Evolutionary conservation across 2,888 invertebrate species (phyloP), one percentile per base, ranked within the genome.

Genomic region (Bugulina stolonifera): DNA sequence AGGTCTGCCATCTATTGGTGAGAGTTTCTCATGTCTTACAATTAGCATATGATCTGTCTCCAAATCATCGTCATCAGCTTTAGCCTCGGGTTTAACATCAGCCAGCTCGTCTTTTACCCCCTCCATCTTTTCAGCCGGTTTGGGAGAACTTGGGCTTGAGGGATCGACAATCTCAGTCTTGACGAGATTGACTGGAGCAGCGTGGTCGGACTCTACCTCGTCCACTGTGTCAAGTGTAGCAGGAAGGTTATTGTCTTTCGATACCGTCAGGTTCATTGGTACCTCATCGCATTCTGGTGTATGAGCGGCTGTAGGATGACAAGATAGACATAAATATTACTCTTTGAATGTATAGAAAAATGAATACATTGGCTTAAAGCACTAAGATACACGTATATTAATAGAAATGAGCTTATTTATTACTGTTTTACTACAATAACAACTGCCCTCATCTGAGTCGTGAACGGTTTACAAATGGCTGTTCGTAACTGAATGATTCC

Each of bases 251-350:
- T 23, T 25, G 22, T 55, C 23, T 14, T 64, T 64, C 32, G 64
- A 64, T 64, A 29, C 32, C 14, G 25, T 64, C 64, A 64, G 32
- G 32, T 64, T 27, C 32, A 64, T 64, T 29, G 64, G 64, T 27
- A 32, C 32, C 5, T 64, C 64, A 14, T 64, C 64, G 18, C n/a
- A n/a, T n/a, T n/a, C n/a, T 14, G 57, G 25, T 14, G 57, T 18
- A 25, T 57, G 57, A 25, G 57, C 57, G 18, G 57, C 57, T 57
- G 23, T 14, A 52, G 22, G 10, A 52, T 52, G 22, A 10, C 52
- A 52, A n/a, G n/a, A n/a, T n/a, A n/a, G n/a, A n/a, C n/a, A n/a
- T n/a, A n/a, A n/a, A n/a, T n/a, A n/a, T n/a, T n/a, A n/a, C n/a
- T n/a, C n/a, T n/a, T n/a, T n/a, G n/a, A n/a, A n/a, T n/a, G n/a